Evolutionary conservation across 2,797 vertebrate genomes (phyloP), one percentile per base, ranked within the genome.

Genomic region (Taenioides sp.): DNA sequence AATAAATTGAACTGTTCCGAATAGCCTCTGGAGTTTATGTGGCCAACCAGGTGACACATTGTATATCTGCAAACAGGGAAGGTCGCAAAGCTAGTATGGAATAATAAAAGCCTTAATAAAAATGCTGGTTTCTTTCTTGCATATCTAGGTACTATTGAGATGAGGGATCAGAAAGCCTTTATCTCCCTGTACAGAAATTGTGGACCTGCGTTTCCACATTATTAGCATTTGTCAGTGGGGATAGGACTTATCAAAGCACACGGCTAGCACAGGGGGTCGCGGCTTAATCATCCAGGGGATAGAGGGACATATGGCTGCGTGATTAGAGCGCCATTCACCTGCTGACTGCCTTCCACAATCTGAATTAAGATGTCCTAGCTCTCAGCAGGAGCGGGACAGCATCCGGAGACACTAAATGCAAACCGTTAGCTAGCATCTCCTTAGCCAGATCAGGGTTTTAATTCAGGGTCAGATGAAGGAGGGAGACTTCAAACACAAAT

Each of bases 271-370:
- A 31, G 78, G 70, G 78, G 78, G 75, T 70, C 79, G 77, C 75
- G 73, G 67, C 54, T 80, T 83, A 82, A 91, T 90, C 86, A 88
- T 80, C 77, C 50, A 72, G 81, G 72, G 69, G 84, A 86, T 77
- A 73, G 73, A 77, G 78, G 82, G 86, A 87, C 89, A 91, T 91
- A 88, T 89, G 86, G 84, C 77, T 76, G 79, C 76, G 83, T 90
- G 89, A 91, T 89, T 88, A 87, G 72, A 86, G 64, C 73, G 76
- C 76, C 68, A 71, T 82, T 88, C 83, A 88, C 89, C 88, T 91
- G 90, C 88, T 85, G 85, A 90, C 84, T 86, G 83, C 83, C 85
- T 87, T 80, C 85, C 81, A 78, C 83, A 83, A 83, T 74, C 81
- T 83, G 80, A 87, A 88, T 89, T 84, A 89, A 88, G 87, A 86